Conservation (phyloP, 2,888 invertebrate genomes). For the Tenthredo amoena region DNA sequence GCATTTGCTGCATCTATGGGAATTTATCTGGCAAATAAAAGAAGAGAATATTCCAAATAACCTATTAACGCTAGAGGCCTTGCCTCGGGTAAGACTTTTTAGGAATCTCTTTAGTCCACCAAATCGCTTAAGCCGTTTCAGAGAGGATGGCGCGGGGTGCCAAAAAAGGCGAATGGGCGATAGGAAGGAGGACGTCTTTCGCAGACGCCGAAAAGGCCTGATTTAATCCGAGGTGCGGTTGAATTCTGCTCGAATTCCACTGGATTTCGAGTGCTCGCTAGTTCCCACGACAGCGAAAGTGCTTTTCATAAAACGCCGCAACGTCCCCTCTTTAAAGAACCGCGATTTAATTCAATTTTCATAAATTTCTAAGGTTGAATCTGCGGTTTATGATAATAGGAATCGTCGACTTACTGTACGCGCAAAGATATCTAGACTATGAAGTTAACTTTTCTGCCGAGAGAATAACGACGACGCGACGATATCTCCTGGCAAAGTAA, state of each 20-base stretch:
- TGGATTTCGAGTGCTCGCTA: constrained; percentile 39
- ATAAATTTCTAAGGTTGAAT: constrained; percentile 59
- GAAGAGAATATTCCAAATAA: constrained; percentile 28
- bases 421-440: constrained; percentile 14
- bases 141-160: constrained; percentile 18
- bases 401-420: constrained; percentile 7
- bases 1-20: not conserved
- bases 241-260: constrained; percentile 44
- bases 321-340: constrained; percentile 33
- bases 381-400: constrained; percentile 52
- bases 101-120: constrained; percentile 40
- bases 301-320: constrained; percentile 38
- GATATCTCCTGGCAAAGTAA: not conserved
- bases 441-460: not conserved
- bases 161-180: constrained; percentile 30
- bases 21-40: not conserved
- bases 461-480: not conserved
- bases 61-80: constrained; percentile 37
- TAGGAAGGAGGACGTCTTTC: constrained; percentile 45
- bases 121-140: constrained; percentile 50
- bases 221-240: constrained; percentile 46
- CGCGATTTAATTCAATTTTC: constrained; percentile 66
- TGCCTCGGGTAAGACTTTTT: constrained; percentile 15
- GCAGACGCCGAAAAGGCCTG: constrained; percentile 42
- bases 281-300: constrained; percentile 46